Evolutionary conservation across 2,113 vertebrate species (phyloP).

Genomic region (Noturus placidus): DNA sequence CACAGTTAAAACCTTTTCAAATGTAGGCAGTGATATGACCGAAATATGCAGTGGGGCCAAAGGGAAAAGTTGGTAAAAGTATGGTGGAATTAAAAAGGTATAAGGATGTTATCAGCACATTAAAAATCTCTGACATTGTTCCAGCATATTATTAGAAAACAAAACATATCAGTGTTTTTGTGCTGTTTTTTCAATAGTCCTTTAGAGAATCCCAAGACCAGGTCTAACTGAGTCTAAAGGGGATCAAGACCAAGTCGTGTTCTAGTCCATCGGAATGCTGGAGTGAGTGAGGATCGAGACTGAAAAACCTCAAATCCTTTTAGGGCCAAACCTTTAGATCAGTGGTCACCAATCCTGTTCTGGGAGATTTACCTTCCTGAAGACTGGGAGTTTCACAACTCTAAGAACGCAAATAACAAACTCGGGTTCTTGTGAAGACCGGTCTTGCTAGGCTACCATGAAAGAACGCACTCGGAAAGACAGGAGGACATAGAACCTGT

Average conservation of each 20-base stretch:
- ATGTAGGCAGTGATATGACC: not conserved
- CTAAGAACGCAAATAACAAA: too few relatives aligned
- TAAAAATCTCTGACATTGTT: not conserved
- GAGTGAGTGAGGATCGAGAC: not conserved
- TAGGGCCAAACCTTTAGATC: not conserved
- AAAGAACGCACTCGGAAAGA: too few relatives aligned
- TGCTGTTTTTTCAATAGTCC: too few relatives aligned
- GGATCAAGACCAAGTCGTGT: not conserved
- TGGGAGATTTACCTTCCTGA: too few relatives aligned
- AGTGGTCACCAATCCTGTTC: too few relatives aligned
- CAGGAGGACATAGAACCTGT: too few relatives aligned
- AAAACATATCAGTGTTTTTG: too few relatives aligned
- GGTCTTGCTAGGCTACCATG: too few relatives aligned
- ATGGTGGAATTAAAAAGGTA: not conserved
- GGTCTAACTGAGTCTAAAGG: not conserved
- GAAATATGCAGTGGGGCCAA: not conserved
- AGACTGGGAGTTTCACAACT: too few relatives aligned
- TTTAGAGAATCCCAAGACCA: not conserved
- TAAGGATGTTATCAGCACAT: not conserved
- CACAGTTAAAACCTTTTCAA: not conserved
- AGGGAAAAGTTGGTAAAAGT: not conserved
- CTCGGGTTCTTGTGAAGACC: too few relatives aligned
- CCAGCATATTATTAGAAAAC: not conserved
- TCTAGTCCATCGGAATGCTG: not conserved
- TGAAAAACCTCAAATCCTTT: not conserved